phyloP scores from a whole-genome alignment of 2,797 vertebrate genomes.

The Mormyrus proboscirostris region DNA sequence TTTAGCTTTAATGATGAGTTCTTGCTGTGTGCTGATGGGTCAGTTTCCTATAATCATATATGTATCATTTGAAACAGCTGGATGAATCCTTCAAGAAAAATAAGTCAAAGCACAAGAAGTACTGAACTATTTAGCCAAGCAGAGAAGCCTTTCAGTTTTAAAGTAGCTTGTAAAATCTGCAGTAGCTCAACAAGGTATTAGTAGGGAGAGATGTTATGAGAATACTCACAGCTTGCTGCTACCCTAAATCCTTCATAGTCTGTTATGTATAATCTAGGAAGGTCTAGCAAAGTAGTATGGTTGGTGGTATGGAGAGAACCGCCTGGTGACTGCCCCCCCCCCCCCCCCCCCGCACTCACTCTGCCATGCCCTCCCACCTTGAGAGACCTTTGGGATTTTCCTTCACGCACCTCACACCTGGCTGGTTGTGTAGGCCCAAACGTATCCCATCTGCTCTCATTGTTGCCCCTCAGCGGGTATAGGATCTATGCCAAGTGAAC shows the following conservation, averaged over 20 bases:
- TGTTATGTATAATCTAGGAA: background rate
- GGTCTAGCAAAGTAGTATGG: background rate
- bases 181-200: background rate
- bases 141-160: background rate
- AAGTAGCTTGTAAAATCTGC: background rate
- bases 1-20: background rate
- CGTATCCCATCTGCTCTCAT: background rate
- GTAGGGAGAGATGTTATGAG: background rate
- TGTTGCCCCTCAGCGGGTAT: constrained; percentile 62
- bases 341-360: background rate
- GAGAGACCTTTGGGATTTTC: background rate
- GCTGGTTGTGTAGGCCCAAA: background rate
- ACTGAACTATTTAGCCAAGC: background rate
- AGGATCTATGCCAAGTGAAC: constrained; percentile 80
- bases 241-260: background rate
- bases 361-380: background rate
- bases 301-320: background rate
- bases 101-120: background rate
- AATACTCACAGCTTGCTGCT: background rate
- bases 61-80: background rate
- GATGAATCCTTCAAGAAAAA: background rate
- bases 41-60: background rate
- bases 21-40: background rate
- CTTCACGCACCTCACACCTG: background rate
- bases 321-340: background rate